Evolutionary conservation across 2,888 invertebrate genomes (phyloP).

Genomic region (Melinaea marsaeus): DNA sequence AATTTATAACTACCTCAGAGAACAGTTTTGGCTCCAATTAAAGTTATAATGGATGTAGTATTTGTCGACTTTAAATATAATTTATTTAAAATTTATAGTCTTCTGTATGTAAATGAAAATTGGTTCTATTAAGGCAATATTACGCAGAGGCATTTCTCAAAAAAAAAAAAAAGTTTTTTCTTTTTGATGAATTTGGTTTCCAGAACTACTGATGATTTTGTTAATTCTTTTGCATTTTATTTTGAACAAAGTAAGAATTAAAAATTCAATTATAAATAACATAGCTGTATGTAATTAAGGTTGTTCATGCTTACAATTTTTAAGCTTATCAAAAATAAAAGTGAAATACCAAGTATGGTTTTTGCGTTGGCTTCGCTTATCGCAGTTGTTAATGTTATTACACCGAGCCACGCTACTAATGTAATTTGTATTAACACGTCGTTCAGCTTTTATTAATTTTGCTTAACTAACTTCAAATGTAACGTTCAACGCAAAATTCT

Average conservation of each 20-base stretch:
- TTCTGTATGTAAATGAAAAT: too few relatives aligned
- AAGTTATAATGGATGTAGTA: slow-evolving; percentile 22
- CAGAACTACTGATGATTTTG: too few relatives aligned
- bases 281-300: not conserved
- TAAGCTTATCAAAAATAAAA: slow-evolving; percentile 5
- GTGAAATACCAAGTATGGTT: slow-evolving; percentile 3
- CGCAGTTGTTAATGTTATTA: slow-evolving; percentile 13
- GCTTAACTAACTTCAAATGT: too few relatives aligned
- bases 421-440: not conserved
- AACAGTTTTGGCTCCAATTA: slow-evolving; percentile 15
- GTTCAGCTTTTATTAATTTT: not conserved
- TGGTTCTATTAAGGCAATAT: too few relatives aligned
- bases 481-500: too few relatives aligned
- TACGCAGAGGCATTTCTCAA: too few relatives aligned
- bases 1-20: slow-evolving; percentile 20
- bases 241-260: not conserved
- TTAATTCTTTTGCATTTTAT: too few relatives aligned
- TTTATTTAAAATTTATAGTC: slow-evolving; percentile 3
- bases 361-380: slow-evolving; percentile 14
- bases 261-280: not conserved
- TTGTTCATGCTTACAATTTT: not conserved
- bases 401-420: slow-evolving; percentile 2
- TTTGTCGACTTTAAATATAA: slow-evolving; percentile 19
- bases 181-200: too few relatives aligned
- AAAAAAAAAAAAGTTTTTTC: too few relatives aligned